These are phyloP conservation scores for Osedax frankpressi DNA, from an alignment of 2,888 invertebrate species.

Conservation along the genomic window DNA sequence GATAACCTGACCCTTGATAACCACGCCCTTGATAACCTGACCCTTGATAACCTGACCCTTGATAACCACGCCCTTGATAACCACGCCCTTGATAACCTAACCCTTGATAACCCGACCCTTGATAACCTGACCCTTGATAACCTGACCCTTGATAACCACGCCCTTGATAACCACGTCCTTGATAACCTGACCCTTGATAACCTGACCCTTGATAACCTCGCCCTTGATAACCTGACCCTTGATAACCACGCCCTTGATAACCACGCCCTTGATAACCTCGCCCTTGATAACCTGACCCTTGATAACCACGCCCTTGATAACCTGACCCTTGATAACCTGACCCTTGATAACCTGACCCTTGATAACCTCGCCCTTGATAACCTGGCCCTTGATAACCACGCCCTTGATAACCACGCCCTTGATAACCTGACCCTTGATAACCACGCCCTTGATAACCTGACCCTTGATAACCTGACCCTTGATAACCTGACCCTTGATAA, in stretches of 20 bases:
- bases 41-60: neutral
- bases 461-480: too few species aligned
- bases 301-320: slow-evolving; percentile 32
- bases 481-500: neutral
- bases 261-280: too few species aligned
- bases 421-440: too few species aligned
- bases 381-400: neutral
- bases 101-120: too few species aligned
- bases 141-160: too few species aligned
- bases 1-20: too few species aligned
- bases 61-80: neutral
- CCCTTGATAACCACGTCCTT: neutral
- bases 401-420: neutral
- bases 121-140: too few species aligned
- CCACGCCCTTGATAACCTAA: too few species aligned
- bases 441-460: too few species aligned
- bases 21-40: neutral
- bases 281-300: slow-evolving; percentile 33
- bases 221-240: too few species aligned
- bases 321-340: slow-evolving; percentile 32
- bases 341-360: neutral
- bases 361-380: neutral
- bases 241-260: too few species aligned
- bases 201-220: neutral
- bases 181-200: neutral